Base-by-base conservation (phyloP, 2,113 vertebrate species). In the Malurus melanocephalus region DNA sequence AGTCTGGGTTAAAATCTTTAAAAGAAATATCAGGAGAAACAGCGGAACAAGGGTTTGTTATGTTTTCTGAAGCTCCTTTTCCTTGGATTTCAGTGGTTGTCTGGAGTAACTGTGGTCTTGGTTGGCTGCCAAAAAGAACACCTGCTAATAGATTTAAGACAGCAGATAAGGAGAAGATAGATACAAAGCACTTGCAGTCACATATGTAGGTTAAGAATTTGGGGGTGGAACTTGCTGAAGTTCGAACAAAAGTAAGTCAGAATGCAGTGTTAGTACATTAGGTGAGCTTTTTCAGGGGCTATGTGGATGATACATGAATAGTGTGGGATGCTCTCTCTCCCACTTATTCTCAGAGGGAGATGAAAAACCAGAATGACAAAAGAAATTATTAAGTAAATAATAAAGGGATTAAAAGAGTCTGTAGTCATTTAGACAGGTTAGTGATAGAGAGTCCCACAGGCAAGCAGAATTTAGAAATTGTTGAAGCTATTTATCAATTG, bases 351-450 rank as follows among this genome's bases (percentile, higher is more conserved):
- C 90, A 82, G 78, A 88, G 92, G 92, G 84, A 85, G 87, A 85
- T 92, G 88, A 88, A 93, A 90, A 94, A 85, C 17, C 27, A 87
- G 84, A 91, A 76, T 49, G 90, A 93, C 78, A 93, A 93, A 93
- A 91, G 93, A 92, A 93, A 92, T 90, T 51, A 66, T 69, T 53
- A 96, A 92, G 75, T 94, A 94, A 94, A 94, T 95, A 95, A 92
- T 92, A 82, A 82, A 74, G 32, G 59, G 59, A 92, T 93, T 91
- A 84, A 87, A 91, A 10, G 62, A 87, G 56, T 88, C 55, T 79
- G 21, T 75, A 88, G 55, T 87, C 62, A 81, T 92, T 92, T 94
- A 82, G 64, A 90, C 75, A 82, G 64, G 71, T 88, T 93, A 69
- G 83, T 69, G 55, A 87, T 73, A 76, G 55, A 72, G 28, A 75